A percentile compares a stretch with the other conserved stretches of the same genome.
These are phyloP conservation scores for Psettodes erumei DNA, from an alignment of 2,113 vertebrate genomes.

Conservation along the genomic window DNA sequence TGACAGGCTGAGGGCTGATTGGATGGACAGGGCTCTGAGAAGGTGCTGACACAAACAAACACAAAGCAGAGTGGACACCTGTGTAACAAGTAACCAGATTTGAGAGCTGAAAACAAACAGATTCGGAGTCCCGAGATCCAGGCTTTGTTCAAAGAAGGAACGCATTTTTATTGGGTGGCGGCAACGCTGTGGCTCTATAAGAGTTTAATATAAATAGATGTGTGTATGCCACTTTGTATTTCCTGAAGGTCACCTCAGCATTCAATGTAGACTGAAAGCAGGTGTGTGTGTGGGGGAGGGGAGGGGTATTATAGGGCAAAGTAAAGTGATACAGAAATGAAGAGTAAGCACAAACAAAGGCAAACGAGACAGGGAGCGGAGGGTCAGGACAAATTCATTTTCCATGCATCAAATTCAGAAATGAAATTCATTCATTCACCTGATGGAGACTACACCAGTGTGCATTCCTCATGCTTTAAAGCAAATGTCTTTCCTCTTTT, in stretches of 20 bases:
- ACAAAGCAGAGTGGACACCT: conserved; percentile 39
- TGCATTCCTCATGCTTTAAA: background rate
- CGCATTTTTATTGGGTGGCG: background rate
- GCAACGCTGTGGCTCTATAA: background rate
- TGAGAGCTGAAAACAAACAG: conserved; percentile 37
- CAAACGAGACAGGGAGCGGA: background rate
- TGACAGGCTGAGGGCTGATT: conserved; percentile 59
- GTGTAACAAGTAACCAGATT: conserved; percentile 31
- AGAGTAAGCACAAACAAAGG: conserved; percentile 66
- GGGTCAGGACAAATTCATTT: conserved; percentile 28
- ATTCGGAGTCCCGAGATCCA: background rate
- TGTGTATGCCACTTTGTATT: conserved; percentile 17
- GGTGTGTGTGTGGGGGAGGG: conserved; percentile 25
- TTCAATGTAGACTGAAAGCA: conserved; percentile 25
- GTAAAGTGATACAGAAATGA: conserved; percentile 52
- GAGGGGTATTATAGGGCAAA: background rate
- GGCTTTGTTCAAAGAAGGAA: background rate
- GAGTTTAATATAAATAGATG: background rate
- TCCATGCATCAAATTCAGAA: conserved; percentile 1
- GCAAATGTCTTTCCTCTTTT: too few species aligned
- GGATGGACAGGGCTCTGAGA: conserved; percentile 55
- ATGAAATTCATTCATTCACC: conserved; percentile 13
- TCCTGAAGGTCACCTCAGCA: conserved; percentile 65
- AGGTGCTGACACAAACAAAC: conserved; percentile 60
- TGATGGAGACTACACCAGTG: background rate